A percentile compares a stretch with the other conserved stretches of the same genome.
These are phyloP conservation scores for Tineola bisselliella DNA, from an alignment of 2,888 invertebrate species.

Conservation along the genomic window DNA sequence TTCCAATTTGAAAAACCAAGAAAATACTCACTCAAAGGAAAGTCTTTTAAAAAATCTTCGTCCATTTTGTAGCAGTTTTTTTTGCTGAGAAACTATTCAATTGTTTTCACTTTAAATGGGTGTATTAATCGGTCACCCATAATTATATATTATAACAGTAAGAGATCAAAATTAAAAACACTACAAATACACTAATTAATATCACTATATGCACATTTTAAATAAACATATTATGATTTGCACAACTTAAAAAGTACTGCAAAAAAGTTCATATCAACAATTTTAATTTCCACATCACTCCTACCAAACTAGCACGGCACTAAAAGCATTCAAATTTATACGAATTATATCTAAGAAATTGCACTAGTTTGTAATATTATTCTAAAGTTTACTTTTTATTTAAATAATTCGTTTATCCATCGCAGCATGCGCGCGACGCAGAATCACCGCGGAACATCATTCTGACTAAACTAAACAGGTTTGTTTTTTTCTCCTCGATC, in stretches of 20 bases:
- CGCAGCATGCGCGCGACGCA: slow-evolving; percentile 43
- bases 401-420: too few species aligned
- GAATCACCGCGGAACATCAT: slow-evolving; percentile 56
- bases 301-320: background rate
- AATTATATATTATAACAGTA: background rate
- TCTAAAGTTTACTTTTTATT: too few species aligned
- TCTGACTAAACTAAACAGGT: slow-evolving; percentile 39
- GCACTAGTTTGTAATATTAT: too few species aligned
- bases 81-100: too few species aligned
- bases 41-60: slow-evolving; percentile 37
- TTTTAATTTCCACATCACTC: background rate
- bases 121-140: slow-evolving; percentile 60
- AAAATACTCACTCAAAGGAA: slow-evolving; percentile 47
- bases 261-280: background rate
- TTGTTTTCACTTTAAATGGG: slow-evolving; percentile 53
- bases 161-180: background rate
- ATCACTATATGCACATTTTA: slow-evolving; percentile 39
- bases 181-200: slow-evolving; percentile 14
- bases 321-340: too few species aligned
- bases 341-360: too few species aligned
- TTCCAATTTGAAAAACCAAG: too few species aligned
- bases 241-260: background rate
- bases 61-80: slow-evolving; percentile 42
- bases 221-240: too few species aligned
- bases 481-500: slow-evolving; percentile 36